Base-by-base conservation (phyloP, 2,797 vertebrate genomes). In the Megaceryle alcyon region DNA sequence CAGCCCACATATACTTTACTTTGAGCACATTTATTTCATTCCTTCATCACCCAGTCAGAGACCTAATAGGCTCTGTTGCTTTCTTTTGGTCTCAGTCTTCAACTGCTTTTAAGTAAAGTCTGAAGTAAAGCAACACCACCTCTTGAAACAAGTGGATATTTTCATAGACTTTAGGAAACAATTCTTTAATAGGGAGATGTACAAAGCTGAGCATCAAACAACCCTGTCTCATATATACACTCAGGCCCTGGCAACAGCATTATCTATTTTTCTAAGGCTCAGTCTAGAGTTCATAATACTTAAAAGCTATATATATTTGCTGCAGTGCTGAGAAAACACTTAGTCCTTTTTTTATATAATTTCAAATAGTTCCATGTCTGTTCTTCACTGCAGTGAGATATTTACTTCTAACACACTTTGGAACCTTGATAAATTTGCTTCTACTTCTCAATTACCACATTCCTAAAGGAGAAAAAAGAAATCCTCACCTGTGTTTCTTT, bases 381-480 rank as follows among this genome's bases (percentile, higher is more conserved):
- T 28, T 94, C 93, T 87, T 86, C 79, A 71, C 48, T 68, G 63
- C 18, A 56, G 29, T 9, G 1, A 56, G 64, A 44, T 79, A 84
- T 90, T 93, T 86, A 72, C 64, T 75, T 21, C 64, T 78, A 63
- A 87, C 31, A 53, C 28, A 22, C 51, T 85, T 54, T 89, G 61
- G 61, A 37, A 89, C 84, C 60, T 89, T 75, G 82, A 84, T 84
- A 86, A 82, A 75, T 89, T 91, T 73, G 59, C 69, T 90, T 90
- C 65, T 72, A 39, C 63, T 93, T 65, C 69, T 77, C 89, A 93
- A 83, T 86, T 92, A 92, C 80, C 76, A 65, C 72, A 53, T 69
- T 93, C 6, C 63, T 92, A 84, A 92, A 90, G 31, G 7, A 92
- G n/a, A 37, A 37, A 72, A 82, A 63, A 61, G 85, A 89, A 63